These are phyloP conservation scores for Hipposideros armiger DNA, from an alignment of 2,113 vertebrate genomes.

Conservation along the genomic window DNA sequence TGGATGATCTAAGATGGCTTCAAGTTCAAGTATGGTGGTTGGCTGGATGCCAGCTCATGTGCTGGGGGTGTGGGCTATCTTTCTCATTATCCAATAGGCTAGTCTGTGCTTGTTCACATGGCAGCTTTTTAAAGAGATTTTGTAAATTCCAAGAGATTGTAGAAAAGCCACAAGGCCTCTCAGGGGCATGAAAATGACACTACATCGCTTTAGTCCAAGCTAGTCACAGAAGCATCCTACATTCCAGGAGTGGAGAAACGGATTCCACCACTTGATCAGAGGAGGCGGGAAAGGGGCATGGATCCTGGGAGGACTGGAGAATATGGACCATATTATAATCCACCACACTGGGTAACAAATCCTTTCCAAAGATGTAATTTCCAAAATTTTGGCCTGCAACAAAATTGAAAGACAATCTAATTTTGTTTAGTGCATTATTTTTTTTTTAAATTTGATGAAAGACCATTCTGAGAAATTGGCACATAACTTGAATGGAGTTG, in stretches of 20 bases:
- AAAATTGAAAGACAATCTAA: not conserved
- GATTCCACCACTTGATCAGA: not conserved
- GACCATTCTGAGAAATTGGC: not conserved
- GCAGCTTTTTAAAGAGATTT: not conserved
- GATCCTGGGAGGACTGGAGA: not conserved
- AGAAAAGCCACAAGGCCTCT: not conserved
- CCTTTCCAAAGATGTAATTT: no score
- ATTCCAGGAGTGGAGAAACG: not conserved
- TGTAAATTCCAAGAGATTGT: not conserved
- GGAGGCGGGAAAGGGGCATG: fast-evolving
- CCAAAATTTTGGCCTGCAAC: not conserved
- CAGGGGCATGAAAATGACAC: not conserved
- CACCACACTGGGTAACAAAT: not conserved
- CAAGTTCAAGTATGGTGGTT: fast-evolving
- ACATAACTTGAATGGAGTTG: not conserved
- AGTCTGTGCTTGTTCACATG: not conserved
- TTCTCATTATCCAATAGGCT: not conserved
- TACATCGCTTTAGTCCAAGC: not conserved
- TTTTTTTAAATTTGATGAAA: not conserved
- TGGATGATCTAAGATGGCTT: not conserved
- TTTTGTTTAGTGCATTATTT: not conserved
- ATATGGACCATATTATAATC: not conserved
- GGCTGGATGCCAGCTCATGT: not conserved
- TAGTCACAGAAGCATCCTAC: not conserved
- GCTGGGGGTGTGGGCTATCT: not conserved